A percentile compares a stretch with the other conserved stretches of the same genome.
Evolutionary conservation across 2,797 vertebrate species (phyloP).

Genomic region (Catamblyrhynchus diadema): DNA sequence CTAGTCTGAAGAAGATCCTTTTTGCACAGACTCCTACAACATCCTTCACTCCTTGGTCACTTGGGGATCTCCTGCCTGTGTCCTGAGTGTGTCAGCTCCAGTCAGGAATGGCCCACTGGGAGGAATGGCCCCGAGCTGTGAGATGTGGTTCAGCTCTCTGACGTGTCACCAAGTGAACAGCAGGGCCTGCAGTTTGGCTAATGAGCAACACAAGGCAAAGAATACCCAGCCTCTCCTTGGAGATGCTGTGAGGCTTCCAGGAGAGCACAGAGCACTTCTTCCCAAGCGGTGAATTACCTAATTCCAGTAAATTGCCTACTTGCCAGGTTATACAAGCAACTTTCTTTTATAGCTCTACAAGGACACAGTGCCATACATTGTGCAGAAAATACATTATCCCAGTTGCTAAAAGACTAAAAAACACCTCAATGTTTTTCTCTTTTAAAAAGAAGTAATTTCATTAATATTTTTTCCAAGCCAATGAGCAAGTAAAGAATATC

Average conservation of each 20-base stretch:
- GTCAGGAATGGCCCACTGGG: not conserved
- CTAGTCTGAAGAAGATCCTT: not conserved
- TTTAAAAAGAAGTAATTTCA: not conserved
- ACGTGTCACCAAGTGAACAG: not conserved
- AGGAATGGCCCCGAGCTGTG: not conserved
- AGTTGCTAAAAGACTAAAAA: not conserved
- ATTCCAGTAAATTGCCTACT: conserved; percentile 45
- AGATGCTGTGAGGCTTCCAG: not conserved
- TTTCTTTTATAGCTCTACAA: conserved; percentile 32
- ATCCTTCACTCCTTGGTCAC: not conserved
- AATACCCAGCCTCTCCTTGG: not conserved
- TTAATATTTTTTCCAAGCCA: conserved; percentile 26
- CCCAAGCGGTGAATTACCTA: conserved; percentile 33
- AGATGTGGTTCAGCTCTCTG: not conserved
- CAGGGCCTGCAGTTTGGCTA: not conserved
- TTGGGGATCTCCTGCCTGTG: not conserved
- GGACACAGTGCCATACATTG: not conserved
- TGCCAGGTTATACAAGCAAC: not conserved
- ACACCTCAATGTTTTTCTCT: not conserved
- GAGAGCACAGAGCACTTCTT: not conserved
- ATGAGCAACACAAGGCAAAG: not conserved
- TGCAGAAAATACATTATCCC: not conserved
- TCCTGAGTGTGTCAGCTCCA: not conserved
- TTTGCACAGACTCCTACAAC: not conserved
- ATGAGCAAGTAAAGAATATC: not conserved